These are phyloP conservation scores for Onychorhynchus coronatus DNA, from an alignment of 2,113 vertebrate genomes.

Conservation along the genomic window DNA sequence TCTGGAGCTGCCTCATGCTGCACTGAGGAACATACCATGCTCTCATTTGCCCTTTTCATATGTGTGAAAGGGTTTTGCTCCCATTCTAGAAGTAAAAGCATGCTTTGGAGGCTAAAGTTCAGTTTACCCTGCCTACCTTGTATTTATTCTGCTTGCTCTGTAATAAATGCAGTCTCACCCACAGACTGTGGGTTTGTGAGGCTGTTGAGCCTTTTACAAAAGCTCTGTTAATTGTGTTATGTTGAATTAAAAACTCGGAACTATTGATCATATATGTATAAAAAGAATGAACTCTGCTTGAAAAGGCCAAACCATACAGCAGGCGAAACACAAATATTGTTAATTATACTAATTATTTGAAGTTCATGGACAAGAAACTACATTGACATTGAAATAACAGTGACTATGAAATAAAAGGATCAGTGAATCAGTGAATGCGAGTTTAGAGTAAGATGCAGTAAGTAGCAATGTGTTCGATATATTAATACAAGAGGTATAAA, in stretches of 20 bases:
- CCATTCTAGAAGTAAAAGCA: not conserved
- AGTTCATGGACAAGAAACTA: not conserved
- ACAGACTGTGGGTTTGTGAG: not conserved
- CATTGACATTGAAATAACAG: not conserved
- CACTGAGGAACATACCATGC: fast-evolving
- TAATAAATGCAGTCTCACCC: not conserved
- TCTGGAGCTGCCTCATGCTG: not conserved
- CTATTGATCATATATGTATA: not conserved
- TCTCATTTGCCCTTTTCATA: not conserved
- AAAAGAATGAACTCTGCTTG: not conserved
- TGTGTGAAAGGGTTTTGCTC: not conserved
- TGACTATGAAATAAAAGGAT: not conserved
- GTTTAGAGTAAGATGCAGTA: not conserved
- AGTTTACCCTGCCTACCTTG: not conserved
- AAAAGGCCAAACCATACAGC: not conserved
- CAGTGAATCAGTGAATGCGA: not conserved
- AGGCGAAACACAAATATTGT: not conserved
- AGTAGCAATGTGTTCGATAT: not conserved
- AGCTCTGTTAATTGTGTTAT: not conserved
- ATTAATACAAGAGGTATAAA: not conserved
- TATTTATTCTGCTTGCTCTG: not conserved
- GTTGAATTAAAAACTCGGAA: not conserved
- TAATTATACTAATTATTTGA: not conserved
- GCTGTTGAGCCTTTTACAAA: not conserved
- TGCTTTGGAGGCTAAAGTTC: conserved; percentile 11